phyloP scores from a whole-genome alignment of 2,797 vertebrate species.

The Pygocentrus nattereri region DNA sequence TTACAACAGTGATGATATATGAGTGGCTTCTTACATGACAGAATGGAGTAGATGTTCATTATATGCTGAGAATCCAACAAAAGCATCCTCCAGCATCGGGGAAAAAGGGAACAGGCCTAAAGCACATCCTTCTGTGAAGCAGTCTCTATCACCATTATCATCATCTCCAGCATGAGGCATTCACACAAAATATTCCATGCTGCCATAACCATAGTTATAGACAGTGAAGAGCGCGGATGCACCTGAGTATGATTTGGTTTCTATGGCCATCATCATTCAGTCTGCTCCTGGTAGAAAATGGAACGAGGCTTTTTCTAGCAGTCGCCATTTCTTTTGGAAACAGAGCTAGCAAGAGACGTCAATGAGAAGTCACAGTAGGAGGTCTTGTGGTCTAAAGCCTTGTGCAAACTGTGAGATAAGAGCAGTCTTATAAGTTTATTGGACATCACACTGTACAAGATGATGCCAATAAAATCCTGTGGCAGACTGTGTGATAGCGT shows the following conservation, averaged over 20 bases:
- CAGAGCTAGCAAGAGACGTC: not conserved
- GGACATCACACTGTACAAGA: not conserved
- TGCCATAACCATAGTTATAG: slow-evolving; percentile 13
- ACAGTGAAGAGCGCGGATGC: not conserved
- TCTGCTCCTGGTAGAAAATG: not conserved
- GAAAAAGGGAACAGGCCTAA: not conserved
- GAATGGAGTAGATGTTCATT: not conserved
- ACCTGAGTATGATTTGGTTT: slow-evolving; percentile 2
- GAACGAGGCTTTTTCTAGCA: not conserved
- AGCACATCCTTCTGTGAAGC: not conserved
- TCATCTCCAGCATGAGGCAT: slow-evolving; percentile 17
- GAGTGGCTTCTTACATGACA: slow-evolving; percentile 13
- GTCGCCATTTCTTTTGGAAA: not conserved
- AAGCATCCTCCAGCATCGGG: not conserved
- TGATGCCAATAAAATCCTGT: slow-evolving; percentile 1
- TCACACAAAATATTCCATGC: not conserved
- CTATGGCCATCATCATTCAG: slow-evolving; percentile 10
- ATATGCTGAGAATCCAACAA: not conserved
- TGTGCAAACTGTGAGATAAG: not conserved
- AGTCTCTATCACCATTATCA: not conserved
- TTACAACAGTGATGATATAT: not conserved
- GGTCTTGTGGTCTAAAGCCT: not conserved
- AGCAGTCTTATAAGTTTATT: not conserved
- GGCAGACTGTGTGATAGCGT: not conserved
- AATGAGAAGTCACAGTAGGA: not conserved